Base-by-base conservation (phyloP, 2,888 invertebrate genomes). In the Pasiphila rectangulata region DNA sequence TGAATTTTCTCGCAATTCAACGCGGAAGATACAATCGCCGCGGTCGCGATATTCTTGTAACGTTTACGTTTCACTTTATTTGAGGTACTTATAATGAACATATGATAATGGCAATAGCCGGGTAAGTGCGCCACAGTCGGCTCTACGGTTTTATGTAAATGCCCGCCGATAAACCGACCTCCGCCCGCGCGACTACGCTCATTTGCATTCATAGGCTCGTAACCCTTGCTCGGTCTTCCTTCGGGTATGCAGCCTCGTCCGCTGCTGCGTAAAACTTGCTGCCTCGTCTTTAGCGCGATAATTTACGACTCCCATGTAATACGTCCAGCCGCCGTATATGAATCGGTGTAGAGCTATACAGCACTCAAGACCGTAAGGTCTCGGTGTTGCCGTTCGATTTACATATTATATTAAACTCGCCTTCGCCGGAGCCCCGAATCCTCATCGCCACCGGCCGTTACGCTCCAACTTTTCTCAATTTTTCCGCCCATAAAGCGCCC, bases 131-230 rank as follows among this genome's bases (percentile, higher is more conserved):
- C 66, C 71, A 70, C 75, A 69, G 74, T 70, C 73, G 72, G 74
- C 70, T 69, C 72, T 68, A 71, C 72, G 76, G 79, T 74, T 82
- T 82, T 86, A 87, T 87, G 84, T 82, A 85, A 87, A 87, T 86
- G 75, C 62, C 71, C 62, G 61, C 72, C 85, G 80, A 85, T 86
- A 85, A 83, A 82, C 78, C 81, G 79, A 71, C 74, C 78, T 73
- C 73, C 71, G 68, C 69, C 74, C 71, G 76, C 73, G 76, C 72
- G 68, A 72, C 67, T 74, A 66, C 72, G 75, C 84, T 87, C 85
- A 87, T 88, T 87, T 88, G 86, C 87, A 88, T 88, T 87, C 87
- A 88, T 87, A 82, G 87, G 84, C 85, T 82, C 81, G 81, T 84
- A 87, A 88, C 86, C 87, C 86, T 84, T 83, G 79, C 80, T 76